These are phyloP conservation scores for Sitodiplosis mosellana DNA, from an alignment of 1,140 invertebrate species.

Conservation along the genomic window DNA sequence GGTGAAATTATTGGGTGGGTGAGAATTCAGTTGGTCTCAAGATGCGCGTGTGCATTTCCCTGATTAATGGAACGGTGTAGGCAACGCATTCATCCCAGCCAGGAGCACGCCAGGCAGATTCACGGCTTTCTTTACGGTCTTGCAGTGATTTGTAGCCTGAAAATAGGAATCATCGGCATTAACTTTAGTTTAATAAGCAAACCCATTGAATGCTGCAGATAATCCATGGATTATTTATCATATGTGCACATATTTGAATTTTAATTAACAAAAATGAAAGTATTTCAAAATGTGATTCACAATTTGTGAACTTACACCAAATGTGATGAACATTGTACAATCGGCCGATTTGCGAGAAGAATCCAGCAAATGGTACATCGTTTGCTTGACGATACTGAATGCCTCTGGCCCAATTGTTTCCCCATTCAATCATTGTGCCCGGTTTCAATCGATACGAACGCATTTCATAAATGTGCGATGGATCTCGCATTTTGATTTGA, in stretches of 20 bases:
- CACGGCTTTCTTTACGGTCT: slow-evolving; percentile 76
- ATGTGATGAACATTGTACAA: slow-evolving; percentile 96
- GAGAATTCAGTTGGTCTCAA: slow-evolving; percentile 80
- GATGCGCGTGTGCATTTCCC: slow-evolving; percentile 88
- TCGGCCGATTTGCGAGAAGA: slow-evolving; percentile 91
- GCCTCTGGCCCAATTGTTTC: slow-evolving; percentile 94
- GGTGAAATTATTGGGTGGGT: slow-evolving; percentile 55
- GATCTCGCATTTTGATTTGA: slow-evolving; percentile 45
- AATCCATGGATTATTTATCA: too few species aligned
- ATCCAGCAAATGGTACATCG: slow-evolving; percentile 85
- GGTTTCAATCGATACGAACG: slow-evolving; percentile 69
- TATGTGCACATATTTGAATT: too few species aligned
- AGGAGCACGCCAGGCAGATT: slow-evolving; percentile 86
- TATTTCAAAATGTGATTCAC: too few species aligned
- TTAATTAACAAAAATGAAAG: too few species aligned
- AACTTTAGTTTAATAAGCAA: too few species aligned
- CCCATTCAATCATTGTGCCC: slow-evolving; percentile 98
- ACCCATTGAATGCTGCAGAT: too few species aligned
- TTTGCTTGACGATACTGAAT: slow-evolving; percentile 79
- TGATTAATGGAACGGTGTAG: slow-evolving; percentile 89
- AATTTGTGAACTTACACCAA: slow-evolving; percentile 91
- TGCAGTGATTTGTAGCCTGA: slow-evolving; percentile 86
- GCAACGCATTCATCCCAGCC: slow-evolving; percentile 98
- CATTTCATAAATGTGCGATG: slow-evolving; percentile 85
- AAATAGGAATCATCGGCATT: slow-evolving; percentile 8